Base-by-base conservation (phyloP, 2,113 vertebrate genomes). In the Antechinus flavipes region DNA sequence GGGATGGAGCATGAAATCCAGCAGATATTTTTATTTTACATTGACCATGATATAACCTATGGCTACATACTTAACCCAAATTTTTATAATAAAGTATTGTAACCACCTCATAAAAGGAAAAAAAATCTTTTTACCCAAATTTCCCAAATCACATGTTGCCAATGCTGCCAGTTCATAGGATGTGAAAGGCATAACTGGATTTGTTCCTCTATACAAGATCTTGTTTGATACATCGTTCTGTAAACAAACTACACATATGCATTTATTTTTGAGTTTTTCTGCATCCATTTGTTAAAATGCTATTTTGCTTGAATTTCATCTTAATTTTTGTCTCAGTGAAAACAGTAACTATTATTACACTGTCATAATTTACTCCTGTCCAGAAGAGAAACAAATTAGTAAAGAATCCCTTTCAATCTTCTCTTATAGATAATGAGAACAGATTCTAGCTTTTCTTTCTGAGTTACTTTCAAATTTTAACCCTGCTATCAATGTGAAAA, bases 271-370 rank as follows among this genome's bases (percentile, higher is more conserved):
- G 2, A 16, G 16, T 84, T 84, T 84, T 42, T 89, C 89, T 30
- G 0, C 6, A 90, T 90, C 46, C 8, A 89, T 27, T n/a, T 30
- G n/a, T 47, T 27, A 90, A 92, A 94, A 56, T 54, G 16, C 42
- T 30, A 0, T 19, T 94, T 94, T 96, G 76, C 49, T 91, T 94
- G 55, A 55, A 93, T 58, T 35, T 90, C 54, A 8, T 84, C 58
- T 35, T 84, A 84, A 84, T 35, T 84, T 16, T 76, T n/a, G 19
- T 76, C 11, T 84, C n/a, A 84, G 35, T n/a, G 35, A 84, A 84
- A 84, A 76, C 19, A n/a, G 42, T 84, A 42, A 42, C 19, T 14
- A 22, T 42, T 84, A 22, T 84, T 84, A 22, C 14, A 8, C 35
- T 84, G 68, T 84, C n/a, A 84, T 42, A 22, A 84, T 84, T 84